Base-by-base conservation (phyloP, 1,140 invertebrate species). In the Penaeus vannamei region DNA sequence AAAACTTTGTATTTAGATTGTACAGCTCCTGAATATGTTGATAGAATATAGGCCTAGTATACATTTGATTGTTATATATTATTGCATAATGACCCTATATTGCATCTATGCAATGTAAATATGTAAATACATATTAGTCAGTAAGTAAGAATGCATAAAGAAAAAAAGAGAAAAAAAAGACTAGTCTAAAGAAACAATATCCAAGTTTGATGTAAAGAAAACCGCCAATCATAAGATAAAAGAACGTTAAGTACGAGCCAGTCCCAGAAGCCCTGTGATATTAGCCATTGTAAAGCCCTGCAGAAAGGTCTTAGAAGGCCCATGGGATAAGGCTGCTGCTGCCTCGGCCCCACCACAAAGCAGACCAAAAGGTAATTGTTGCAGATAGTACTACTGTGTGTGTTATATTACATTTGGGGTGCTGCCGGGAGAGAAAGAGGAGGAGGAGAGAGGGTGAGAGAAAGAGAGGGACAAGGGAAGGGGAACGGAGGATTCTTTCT, bases 221-320 rank as follows among this genome's bases (percentile, higher is more conserved):
- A 0, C 46, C 79, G 5, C 53, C 53, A 8, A 53, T 46, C 77
- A 80, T 2, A 14, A 81, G 14, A 81, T 7, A 36, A 53, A 42
- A 26, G 53, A 53, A 42, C 2, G 79, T 53, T 23, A 29, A 81
- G 84, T 32, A 23, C 36, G 84, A 85, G 84, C 84, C 84, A 85
- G 84, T 85, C 84, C 84, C 84, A 85, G 84, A 85, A 87, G 86
- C 86, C 86, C 81, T 80, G 77, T 69, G 86, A 87, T 87, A 87
- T 87, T 87, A 87, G 86, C 86, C 79, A 87, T 64, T 81, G 77
- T 82, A 87, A 87, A 72, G 46, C 84, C 53, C 62, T 77, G 69
- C 84, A 60, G 69, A 76, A 53, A 69, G 53, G n/a, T 72, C 66
- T 85, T 84, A 85, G 84, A 42, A 76, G 84, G 79, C 62, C 61